These are phyloP conservation scores for Stegophylla sp. DNA, from an alignment of 2,888 invertebrate species.

Conservation along the genomic window DNA sequence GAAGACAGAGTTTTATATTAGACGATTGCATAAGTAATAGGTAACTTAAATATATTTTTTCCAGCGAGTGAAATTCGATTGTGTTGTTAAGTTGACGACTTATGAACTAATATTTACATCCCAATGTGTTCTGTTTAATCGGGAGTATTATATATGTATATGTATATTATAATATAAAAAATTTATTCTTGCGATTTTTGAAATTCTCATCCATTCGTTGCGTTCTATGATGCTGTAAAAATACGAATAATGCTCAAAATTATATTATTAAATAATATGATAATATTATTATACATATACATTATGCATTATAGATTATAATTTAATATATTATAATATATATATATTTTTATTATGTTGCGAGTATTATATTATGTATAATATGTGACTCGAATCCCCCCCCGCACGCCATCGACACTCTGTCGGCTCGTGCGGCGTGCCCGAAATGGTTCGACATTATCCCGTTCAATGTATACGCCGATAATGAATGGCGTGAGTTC, in stretches of 20 bases:
- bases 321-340: neutral
- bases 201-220: too few species aligned
- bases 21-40: constrained; percentile 17
- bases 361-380: neutral
- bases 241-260: too few species aligned
- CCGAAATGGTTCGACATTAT: constrained; percentile 44
- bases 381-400: neutral
- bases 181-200: too few species aligned
- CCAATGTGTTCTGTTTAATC: neutral
- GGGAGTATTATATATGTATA: neutral
- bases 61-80: neutral
- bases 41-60: neutral
- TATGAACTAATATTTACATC: neutral
- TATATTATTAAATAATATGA: too few species aligned
- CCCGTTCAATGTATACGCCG: constrained; percentile 46
- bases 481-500: constrained; percentile 55
- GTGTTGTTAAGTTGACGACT: neutral
- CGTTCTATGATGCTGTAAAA: too few species aligned
- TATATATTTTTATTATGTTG: neutral
- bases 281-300: neutral
- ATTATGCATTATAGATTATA: constrained; percentile 1
- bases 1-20: constrained; percentile 12
- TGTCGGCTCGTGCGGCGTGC: neutral
- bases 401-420: neutral
- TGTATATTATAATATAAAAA: too few species aligned